phyloP scores from a whole-genome alignment of 1,140 invertebrate genomes.

The Drosophila setifemur region DNA sequence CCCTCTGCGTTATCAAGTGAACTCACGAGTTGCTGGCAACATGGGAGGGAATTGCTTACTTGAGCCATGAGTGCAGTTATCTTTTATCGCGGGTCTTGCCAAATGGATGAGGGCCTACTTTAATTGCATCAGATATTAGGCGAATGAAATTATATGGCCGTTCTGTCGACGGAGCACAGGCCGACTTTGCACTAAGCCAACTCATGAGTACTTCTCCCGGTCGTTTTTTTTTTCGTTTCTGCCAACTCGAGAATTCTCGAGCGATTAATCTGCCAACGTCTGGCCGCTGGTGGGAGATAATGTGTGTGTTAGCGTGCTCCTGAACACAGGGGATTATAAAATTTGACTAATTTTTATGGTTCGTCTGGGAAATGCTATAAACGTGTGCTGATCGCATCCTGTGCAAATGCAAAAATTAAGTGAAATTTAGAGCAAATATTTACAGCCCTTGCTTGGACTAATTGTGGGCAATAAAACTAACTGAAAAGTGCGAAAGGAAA shows the following conservation, averaged over 20 bases:
- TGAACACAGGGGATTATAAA: slow-evolving; percentile 20
- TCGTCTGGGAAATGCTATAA: slow-evolving; percentile 28
- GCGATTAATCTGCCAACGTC: slow-evolving; percentile 30
- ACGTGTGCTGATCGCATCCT: slow-evolving; percentile 4
- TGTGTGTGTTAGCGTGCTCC: neutral
- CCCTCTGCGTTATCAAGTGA: slow-evolving; percentile 18
- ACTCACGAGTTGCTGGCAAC: slow-evolving; percentile 15
- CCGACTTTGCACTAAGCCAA: slow-evolving; percentile 56
- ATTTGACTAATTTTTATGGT: slow-evolving; percentile 22
- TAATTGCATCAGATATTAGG: slow-evolving; percentile 54
- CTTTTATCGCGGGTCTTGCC: slow-evolving; percentile 33
- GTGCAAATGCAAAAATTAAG: slow-evolving; percentile 10
- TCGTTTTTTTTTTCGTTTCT: neutral
- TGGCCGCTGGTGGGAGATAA: slow-evolving; percentile 16
- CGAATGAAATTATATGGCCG: slow-evolving; percentile 48
- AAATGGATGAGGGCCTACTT: slow-evolving; percentile 45
- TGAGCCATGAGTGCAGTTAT: slow-evolving; percentile 30
- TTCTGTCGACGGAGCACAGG: slow-evolving; percentile 12
- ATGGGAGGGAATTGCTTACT: slow-evolving; percentile 12
- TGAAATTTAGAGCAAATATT: slow-evolving; percentile 36
- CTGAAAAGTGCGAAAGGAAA: neutral
- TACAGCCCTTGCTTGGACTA: slow-evolving; percentile 3
- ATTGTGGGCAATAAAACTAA: slow-evolving; percentile 13
- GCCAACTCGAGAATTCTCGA: slow-evolving; percentile 23
- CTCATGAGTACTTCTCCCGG: slow-evolving; percentile 23